Conservation (phyloP, 2,113 vertebrate species). For the Picathartes gymnocephalus region DNA sequence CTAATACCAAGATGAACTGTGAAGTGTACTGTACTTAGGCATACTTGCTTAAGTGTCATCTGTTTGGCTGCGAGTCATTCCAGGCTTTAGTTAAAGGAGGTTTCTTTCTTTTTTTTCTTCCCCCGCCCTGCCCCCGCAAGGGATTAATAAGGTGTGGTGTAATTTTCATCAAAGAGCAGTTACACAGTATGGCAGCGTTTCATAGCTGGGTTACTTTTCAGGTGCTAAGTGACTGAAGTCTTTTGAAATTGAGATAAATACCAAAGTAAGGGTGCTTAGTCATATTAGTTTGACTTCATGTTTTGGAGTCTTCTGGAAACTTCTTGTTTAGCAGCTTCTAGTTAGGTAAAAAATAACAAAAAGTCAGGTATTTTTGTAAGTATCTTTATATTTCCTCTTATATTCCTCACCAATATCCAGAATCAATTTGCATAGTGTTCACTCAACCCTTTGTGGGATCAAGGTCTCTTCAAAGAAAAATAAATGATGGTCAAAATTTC, state of each 20-base stretch:
- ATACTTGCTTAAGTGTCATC: background rate
- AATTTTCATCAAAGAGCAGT: conserved; percentile 27
- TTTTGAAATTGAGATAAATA: conserved; percentile 30
- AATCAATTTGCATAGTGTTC: background rate
- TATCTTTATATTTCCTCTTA: background rate
- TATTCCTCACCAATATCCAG: background rate
- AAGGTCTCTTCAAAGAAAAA: background rate
- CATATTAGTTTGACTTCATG: background rate
- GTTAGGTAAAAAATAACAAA: background rate
- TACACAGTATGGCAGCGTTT: background rate
- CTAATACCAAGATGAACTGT: conserved; percentile 36
- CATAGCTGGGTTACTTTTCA: background rate
- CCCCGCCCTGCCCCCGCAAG: background rate
- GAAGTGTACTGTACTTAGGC: conserved; percentile 19
- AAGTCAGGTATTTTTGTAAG: background rate
- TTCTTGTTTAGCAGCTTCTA: background rate
- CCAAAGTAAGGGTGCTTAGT: conserved; percentile 26
- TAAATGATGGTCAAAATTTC: background rate
- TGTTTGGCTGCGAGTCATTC: conserved; percentile 20
- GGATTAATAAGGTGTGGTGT: conserved; percentile 16
- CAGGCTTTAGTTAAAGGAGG: conserved; percentile 19
- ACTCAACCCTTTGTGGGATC: background rate
- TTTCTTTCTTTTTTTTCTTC: conserved; percentile 16
- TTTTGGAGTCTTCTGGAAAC: conserved; percentile 9
- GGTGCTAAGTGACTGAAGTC: conserved; percentile 21